These are phyloP conservation scores for Corythaixoides concolor DNA, from an alignment of 2,113 vertebrate species.

Conservation along the genomic window DNA sequence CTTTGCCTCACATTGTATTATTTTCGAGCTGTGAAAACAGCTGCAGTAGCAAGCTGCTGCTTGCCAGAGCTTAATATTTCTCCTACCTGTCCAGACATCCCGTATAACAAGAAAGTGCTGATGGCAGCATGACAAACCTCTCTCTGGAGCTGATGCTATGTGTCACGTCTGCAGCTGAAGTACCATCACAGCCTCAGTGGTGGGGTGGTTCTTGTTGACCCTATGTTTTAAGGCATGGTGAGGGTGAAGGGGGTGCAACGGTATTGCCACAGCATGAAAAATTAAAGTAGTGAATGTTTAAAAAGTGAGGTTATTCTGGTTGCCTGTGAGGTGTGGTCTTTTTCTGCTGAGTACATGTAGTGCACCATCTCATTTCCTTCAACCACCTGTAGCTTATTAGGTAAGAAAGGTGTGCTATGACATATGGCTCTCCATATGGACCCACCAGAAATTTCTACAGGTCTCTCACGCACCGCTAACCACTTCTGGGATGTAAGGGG, in stretches of 20 bases:
- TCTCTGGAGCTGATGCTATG: slow-evolving; percentile 1
- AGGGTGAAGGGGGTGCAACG: not conserved
- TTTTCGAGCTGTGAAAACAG: slow-evolving; percentile 55
- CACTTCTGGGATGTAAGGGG: not conserved
- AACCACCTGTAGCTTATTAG: not conserved
- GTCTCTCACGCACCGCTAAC: not conserved
- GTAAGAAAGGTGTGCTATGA: not conserved
- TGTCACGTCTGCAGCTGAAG: slow-evolving; percentile 30
- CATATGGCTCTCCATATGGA: not conserved
- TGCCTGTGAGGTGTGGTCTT: not conserved
- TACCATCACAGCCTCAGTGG: not conserved
- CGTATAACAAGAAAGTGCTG: slow-evolving; percentile 55
- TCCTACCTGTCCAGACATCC: slow-evolving; percentile 67
- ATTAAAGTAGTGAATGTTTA: not conserved
- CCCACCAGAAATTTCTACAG: not conserved
- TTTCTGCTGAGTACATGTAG: not conserved
- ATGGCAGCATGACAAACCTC: slow-evolving; percentile 50
- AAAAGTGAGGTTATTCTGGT: not conserved
- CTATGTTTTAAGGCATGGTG: not conserved
- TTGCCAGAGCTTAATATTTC: slow-evolving; percentile 66
- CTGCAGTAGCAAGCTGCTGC: slow-evolving; percentile 65
- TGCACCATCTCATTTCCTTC: not conserved
- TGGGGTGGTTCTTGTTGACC: not conserved
- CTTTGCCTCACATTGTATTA: not conserved
- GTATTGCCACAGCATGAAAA: not conserved